These are phyloP conservation scores for Thymelicus acteon DNA, from an alignment of 2,888 invertebrate species.

Conservation along the genomic window DNA sequence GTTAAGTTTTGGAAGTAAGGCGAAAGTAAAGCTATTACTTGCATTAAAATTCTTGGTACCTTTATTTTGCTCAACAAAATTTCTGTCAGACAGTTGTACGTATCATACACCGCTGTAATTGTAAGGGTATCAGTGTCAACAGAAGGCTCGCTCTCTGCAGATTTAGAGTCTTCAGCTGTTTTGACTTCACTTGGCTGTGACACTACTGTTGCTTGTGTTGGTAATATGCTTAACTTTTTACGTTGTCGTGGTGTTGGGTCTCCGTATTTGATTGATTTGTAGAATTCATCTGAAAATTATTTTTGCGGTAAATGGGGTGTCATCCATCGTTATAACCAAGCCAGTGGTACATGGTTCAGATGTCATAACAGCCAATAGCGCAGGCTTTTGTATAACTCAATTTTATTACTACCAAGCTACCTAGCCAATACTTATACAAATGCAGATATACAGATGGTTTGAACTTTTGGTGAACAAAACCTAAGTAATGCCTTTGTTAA, in stretches of 20 bases:
- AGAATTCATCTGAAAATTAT: slow-evolving; percentile 46
- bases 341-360: too few relatives aligned
- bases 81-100: slow-evolving; percentile 53
- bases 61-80: slow-evolving; percentile 46
- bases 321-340: not conserved
- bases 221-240: slow-evolving; percentile 42
- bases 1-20: slow-evolving; percentile 49
- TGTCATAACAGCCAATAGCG: too few relatives aligned
- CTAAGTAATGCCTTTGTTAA: too few relatives aligned
- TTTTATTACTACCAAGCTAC: too few relatives aligned
- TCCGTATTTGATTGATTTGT: slow-evolving; percentile 43
- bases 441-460: too few relatives aligned
- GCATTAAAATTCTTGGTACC: slow-evolving; percentile 53
- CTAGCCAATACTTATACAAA: too few relatives aligned
- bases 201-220: slow-evolving; percentile 8
- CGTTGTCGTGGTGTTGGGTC: slow-evolving; percentile 40
- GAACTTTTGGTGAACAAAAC: too few relatives aligned
- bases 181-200: slow-evolving; percentile 18
- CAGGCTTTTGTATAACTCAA: too few relatives aligned
- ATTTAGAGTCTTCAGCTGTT: slow-evolving; percentile 15
- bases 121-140: slow-evolving; percentile 45
- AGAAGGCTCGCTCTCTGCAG: slow-evolving; percentile 17
- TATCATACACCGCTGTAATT: slow-evolving; percentile 50
- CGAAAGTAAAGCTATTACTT: slow-evolving; percentile 51
- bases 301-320: not conserved